Percentiles rank a stretch among this genome's conserved stretches.
phyloP scores from a whole-genome alignment of 2,888 invertebrate species.

The Thymelicus lineola region DNA sequence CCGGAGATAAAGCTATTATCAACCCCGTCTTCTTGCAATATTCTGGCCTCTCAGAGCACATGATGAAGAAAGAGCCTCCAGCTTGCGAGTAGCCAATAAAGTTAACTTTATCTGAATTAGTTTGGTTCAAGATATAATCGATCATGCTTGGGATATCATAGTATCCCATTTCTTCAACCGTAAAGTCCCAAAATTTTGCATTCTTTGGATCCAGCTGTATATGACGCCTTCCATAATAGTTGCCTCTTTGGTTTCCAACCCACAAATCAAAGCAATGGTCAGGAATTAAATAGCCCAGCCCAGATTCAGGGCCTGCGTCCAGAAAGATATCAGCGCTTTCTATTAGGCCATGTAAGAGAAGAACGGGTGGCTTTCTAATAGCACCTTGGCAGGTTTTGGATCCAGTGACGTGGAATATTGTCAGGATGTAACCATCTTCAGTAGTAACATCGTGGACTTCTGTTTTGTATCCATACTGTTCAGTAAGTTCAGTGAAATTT shows the following conservation, averaged over 20 bases:
- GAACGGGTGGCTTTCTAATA: constrained; percentile 44
- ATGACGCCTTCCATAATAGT: constrained; percentile 83
- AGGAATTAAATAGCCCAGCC: constrained; percentile 42
- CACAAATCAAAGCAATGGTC: constrained; percentile 68
- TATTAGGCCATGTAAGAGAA: constrained; percentile 55
- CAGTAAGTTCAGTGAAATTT: constrained; percentile 45
- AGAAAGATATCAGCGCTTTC: constrained; percentile 56
- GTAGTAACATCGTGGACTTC: constrained; percentile 48
- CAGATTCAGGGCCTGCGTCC: constrained; percentile 65
- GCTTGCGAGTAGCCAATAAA: constrained; percentile 89
- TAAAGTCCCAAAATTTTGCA: constrained; percentile 77
- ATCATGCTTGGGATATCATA: constrained; percentile 88
- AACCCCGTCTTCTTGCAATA: constrained; percentile 83
- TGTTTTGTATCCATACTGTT: constrained; percentile 42
- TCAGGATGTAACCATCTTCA: constrained; percentile 55
- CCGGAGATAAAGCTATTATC: constrained; percentile 82
- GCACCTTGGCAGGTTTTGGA: constrained; percentile 39
- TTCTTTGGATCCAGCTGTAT: constrained; percentile 60
- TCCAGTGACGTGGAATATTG: constrained; percentile 48
- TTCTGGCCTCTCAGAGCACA: constrained; percentile 76
- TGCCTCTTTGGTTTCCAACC: constrained; percentile 81
- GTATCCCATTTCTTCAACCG: constrained; percentile 88
- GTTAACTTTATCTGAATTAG: constrained; percentile 78
- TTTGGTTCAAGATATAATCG: constrained; percentile 59
- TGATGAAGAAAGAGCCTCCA: constrained; percentile 80